These are phyloP conservation scores for Lophura nycthemera DNA, from an alignment of 2,113 vertebrate species.

Conservation along the genomic window DNA sequence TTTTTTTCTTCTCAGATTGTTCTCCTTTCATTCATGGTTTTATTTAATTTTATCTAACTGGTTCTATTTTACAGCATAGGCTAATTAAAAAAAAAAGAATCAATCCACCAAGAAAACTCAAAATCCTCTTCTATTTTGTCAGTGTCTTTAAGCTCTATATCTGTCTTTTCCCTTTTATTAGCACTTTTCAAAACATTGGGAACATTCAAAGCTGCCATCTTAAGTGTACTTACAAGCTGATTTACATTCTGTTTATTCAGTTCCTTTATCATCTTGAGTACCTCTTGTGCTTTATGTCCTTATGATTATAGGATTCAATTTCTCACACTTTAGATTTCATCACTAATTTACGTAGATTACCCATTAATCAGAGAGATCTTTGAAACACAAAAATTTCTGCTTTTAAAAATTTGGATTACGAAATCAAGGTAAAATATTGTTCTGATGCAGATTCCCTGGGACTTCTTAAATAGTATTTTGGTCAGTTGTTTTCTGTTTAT, in stretches of 20 bases:
- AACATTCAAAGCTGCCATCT: neutral
- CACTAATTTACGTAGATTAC: neutral
- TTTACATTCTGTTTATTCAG: neutral
- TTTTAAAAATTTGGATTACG: neutral
- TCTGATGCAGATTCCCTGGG: neutral
- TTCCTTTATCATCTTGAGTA: neutral
- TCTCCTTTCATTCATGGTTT: neutral
- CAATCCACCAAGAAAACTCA: rapidly evolving
- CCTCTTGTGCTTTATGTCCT: neutral
- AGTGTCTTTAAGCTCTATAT: neutral
- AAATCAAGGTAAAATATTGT: neutral
- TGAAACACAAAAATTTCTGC: neutral
- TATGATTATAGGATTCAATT: neutral
- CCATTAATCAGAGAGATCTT: neutral
- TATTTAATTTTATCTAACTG: neutral
- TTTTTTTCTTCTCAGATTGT: neutral
- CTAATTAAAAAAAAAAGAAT: neutral
- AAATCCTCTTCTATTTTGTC: neutral
- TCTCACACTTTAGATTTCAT: neutral
- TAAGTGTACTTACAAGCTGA: neutral
- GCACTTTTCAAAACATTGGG: neutral
- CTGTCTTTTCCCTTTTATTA: neutral
- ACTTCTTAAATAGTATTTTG: neutral
- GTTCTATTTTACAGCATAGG: neutral
- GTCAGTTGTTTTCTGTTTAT: neutral